Evolutionary conservation across 2,888 invertebrate species (phyloP), one percentile per base, ranked within the genome.

Genomic region (Unio pictorum): DNA sequence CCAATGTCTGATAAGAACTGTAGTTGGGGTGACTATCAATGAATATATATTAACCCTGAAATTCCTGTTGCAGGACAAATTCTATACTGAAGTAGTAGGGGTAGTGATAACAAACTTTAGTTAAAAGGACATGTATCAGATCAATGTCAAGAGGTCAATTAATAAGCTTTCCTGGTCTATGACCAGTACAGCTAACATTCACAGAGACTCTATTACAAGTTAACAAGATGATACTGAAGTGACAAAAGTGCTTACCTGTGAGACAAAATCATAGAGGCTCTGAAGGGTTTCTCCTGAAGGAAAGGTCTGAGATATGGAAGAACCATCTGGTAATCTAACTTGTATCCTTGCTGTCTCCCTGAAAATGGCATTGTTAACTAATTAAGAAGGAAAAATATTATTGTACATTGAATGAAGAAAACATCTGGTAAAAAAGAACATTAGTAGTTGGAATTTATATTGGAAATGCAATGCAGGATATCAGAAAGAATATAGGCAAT

Each of bases 281-380:
- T 91, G 91, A 4, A 97, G 90, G 0, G 93, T 93, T 30, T 93
- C 93, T 60, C 92, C 91, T 0, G 94, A 93, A 55, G 93, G 91
- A 88, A 97, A 96, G 79, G 93, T 93, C 55, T 95, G 93, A 4
- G 93, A 94, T 75, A 94, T 92, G 0, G 94, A 92, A 0, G 93
- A 92, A 1, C 97, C 97, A 89, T 95, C 94, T 0, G 96, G 95
- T 79, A 96, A 87, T 83, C 95, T 94, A 88, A 97, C 96, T 91
- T 97, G 97, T 58, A 98, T 93, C 67, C 95, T 92, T 0, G 95
- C 92, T 58, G 90, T 89, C 75, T 93, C 92, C 68, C 91, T 90
- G 77, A 57, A 86, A 83, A 71, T 66, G 58, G 66, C 28, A 66
- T 30, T 28, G 55, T n/a, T 54, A 23, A 8, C 30, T 54, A n/a